These are phyloP conservation scores for Microdon myrmicae DNA, from an alignment of 2,888 invertebrate genomes.

Conservation along the genomic window DNA sequence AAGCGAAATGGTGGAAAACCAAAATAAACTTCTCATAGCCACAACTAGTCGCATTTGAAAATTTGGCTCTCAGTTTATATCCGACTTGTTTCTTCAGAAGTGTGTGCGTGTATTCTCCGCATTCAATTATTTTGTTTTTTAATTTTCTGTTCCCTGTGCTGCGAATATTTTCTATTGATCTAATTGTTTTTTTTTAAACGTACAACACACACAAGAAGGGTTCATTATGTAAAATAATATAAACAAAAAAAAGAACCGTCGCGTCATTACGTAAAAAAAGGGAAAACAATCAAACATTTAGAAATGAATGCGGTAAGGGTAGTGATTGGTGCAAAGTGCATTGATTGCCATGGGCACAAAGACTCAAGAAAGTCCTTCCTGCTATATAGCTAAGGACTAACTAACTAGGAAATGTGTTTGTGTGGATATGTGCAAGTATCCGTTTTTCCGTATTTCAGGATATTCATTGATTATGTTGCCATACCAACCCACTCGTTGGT, in stretches of 20 bases:
- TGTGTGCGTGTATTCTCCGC: no score
- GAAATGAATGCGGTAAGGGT: conserved; percentile 6
- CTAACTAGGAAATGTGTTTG: no score
- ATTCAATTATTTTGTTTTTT: no score
- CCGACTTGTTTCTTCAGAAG: conserved; percentile 34
- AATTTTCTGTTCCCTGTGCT: no score
- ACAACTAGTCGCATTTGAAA: conserved; percentile 27
- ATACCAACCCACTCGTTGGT: no score
- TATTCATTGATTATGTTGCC: conserved; percentile 8
- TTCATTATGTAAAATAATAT: no score
- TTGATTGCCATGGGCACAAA: conserved; percentile 15
- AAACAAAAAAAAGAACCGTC: conserved; percentile 7
- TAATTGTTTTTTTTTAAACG: no score
- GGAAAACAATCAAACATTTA: conserved; percentile 3
- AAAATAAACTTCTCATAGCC: conserved; percentile 32
- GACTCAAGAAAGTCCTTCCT: conserved; percentile 16
- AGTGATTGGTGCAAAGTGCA: conserved; percentile 12
- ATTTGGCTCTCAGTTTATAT: conserved; percentile 41
- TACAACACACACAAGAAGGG: no score
- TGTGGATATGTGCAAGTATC: background rate
- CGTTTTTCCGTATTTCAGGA: conserved; percentile 18
- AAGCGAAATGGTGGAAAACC: conserved; percentile 16
- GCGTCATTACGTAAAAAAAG: background rate
- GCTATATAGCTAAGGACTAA: background rate
- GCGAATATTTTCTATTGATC: no score